Conservation (phyloP, 2,797 vertebrate genomes). For the Mus spretus region DNA sequence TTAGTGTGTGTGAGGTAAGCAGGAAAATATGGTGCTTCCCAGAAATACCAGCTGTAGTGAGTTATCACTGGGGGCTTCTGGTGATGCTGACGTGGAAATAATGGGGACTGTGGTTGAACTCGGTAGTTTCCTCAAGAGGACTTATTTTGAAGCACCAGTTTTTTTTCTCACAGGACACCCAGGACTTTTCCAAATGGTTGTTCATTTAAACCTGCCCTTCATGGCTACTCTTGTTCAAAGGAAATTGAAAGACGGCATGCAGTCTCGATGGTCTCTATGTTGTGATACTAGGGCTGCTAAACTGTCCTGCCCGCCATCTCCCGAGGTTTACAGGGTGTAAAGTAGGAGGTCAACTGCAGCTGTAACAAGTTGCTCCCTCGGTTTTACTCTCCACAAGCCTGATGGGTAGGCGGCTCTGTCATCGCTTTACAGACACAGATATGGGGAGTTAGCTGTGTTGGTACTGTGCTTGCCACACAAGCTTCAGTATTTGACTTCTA, state of each 20-base stretch:
- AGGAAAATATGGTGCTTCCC: slow-evolving; percentile 14
- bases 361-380: neutral
- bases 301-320: neutral
- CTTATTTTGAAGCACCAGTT: neutral
- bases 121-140: slow-evolving; percentile 32
- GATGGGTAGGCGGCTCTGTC: neutral
- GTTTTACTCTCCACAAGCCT: slow-evolving; percentile 1
- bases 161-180: neutral
- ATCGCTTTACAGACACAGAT: neutral
- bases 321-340: neutral
- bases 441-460: neutral
- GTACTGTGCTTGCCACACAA: neutral
- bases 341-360: neutral
- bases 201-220: neutral
- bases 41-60: neutral
- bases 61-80: slow-evolving; percentile 2
- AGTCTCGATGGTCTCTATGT: neutral
- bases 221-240: neutral
- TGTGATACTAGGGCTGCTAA: neutral
- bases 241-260: neutral
- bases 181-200: slow-evolving; percentile 5
- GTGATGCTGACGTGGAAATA: neutral
- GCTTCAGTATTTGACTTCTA: neutral
- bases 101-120: neutral
- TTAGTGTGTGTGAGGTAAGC: slow-evolving; percentile 13